Percentiles rank a stretch among this genome's conserved stretches.
These are phyloP conservation scores for Dyspetes luteomarginatus DNA, from an alignment of 2,888 invertebrate species.

Conservation along the genomic window DNA sequence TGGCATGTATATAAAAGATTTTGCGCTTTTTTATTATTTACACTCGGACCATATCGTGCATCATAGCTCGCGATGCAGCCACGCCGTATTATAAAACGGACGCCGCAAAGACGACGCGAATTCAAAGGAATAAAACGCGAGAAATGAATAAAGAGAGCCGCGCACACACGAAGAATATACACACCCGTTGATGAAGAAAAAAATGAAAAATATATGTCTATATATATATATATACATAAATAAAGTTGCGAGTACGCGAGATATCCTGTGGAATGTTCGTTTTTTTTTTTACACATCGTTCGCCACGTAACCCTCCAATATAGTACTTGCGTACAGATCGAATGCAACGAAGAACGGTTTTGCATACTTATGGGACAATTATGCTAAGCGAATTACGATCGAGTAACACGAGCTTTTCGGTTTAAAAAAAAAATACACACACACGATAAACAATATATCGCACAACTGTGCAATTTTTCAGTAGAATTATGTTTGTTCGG, in stretches of 20 bases:
- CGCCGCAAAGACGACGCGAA: conserved; percentile 20
- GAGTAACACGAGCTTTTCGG: conserved; percentile 28
- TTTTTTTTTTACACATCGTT: conserved; percentile 41
- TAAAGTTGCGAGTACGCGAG: conserved; percentile 31
- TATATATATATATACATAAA: conserved; percentile 16
- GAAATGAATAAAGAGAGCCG: conserved; percentile 51
- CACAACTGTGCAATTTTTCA: conserved; percentile 32
- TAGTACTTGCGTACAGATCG: conserved; percentile 47
- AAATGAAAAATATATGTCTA: neutral
- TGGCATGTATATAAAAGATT: neutral
- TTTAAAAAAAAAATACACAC: conserved; percentile 32
- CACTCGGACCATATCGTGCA: conserved; percentile 29
- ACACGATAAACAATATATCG: conserved; percentile 12
- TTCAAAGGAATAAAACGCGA: conserved; percentile 49
- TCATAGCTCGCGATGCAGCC: conserved; percentile 24
- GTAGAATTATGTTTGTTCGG: neutral
- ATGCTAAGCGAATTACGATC: conserved; percentile 61
- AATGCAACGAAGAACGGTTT: conserved; percentile 39
- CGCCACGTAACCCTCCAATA: conserved; percentile 22
- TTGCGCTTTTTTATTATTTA: conserved; percentile 40
- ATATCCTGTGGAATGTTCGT: conserved; percentile 18
- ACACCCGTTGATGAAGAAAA: conserved; percentile 3
- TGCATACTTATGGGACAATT: conserved; percentile 63
- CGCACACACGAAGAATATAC: conserved; percentile 6
- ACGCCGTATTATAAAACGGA: conserved; percentile 24